phyloP scores from a whole-genome alignment of 2,797 vertebrate species.

The Pachyuromys duprasi region DNA sequence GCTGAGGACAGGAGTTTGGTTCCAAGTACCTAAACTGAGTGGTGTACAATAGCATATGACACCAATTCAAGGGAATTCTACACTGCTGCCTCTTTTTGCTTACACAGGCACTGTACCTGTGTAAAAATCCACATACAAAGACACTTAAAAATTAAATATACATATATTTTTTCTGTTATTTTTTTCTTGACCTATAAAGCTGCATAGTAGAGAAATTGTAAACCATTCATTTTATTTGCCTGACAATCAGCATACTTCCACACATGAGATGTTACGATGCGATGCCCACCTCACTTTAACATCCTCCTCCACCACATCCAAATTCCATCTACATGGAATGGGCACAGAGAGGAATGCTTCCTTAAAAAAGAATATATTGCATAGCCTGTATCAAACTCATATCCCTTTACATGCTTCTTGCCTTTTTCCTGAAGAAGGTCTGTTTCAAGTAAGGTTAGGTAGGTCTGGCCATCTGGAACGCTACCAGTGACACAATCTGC shows the following conservation, averaged over 20 bases:
- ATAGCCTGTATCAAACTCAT: not conserved
- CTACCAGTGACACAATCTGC: not conserved
- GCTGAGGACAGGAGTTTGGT: too few relatives aligned
- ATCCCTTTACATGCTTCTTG: not conserved
- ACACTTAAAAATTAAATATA: not conserved
- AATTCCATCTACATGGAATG: not conserved
- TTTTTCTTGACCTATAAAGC: not conserved
- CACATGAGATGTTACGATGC: not conserved
- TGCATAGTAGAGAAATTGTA: not conserved
- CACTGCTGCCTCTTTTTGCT: not conserved
- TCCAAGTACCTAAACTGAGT: not conserved
- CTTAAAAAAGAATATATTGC: not conserved
- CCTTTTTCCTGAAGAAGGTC: not conserved
- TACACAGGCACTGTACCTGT: not conserved
- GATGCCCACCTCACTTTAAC: not conserved
- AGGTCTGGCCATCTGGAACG: not conserved
- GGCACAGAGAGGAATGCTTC: not conserved
- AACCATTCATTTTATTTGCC: not conserved
- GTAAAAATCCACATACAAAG: not conserved
- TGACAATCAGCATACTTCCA: not conserved
- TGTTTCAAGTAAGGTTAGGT: not conserved
- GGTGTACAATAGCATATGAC: not conserved
- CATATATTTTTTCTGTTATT: not conserved
- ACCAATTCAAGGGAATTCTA: not conserved
- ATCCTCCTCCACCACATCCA: not conserved